phyloP scores from a whole-genome alignment of 2,888 invertebrate genomes.

The Fragum sueziense region DNA sequence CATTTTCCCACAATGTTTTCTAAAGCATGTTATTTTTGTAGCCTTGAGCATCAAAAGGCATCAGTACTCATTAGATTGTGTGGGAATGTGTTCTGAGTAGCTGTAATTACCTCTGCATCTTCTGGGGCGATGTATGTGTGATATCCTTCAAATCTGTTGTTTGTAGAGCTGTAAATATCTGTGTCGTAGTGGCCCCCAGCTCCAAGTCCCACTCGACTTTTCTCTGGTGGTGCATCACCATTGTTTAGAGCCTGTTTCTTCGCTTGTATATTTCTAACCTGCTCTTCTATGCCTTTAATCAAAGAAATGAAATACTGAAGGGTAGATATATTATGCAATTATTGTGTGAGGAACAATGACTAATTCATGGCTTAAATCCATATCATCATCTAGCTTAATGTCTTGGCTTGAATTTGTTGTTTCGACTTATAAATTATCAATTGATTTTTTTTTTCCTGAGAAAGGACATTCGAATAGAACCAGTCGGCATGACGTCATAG shows the following conservation, averaged over 20 bases:
- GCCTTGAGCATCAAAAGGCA: too few relatives aligned
- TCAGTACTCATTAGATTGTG: too few relatives aligned
- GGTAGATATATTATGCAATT: neutral
- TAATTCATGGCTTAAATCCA: neutral
- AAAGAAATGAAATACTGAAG: neutral
- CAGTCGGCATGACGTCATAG: too few relatives aligned
- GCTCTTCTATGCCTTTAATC: conserved; percentile 94
- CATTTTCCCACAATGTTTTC: too few relatives aligned
- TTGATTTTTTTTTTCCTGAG: neutral
- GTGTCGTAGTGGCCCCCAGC: conserved; percentile 94
- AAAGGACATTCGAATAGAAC: neutral
- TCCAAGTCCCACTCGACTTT: conserved; percentile 88
- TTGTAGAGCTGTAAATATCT: conserved; percentile 95
- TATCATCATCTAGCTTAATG: too few relatives aligned
- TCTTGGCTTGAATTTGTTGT: neutral
- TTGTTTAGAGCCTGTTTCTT: conserved; percentile 87
- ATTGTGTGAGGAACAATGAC: neutral
- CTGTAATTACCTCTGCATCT: conserved; percentile 88
- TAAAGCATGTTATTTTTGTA: too few relatives aligned
- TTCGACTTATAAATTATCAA: neutral
- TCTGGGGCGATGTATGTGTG: conserved; percentile 98
- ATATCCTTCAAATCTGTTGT: conserved; percentile 95
- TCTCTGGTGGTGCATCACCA: conserved; percentile 80
- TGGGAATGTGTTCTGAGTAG: too few relatives aligned
- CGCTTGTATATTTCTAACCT: conserved; percentile 94